phyloP scores from a whole-genome alignment of 2,888 invertebrate genomes.

The Oscheius myriophilus region DNA sequence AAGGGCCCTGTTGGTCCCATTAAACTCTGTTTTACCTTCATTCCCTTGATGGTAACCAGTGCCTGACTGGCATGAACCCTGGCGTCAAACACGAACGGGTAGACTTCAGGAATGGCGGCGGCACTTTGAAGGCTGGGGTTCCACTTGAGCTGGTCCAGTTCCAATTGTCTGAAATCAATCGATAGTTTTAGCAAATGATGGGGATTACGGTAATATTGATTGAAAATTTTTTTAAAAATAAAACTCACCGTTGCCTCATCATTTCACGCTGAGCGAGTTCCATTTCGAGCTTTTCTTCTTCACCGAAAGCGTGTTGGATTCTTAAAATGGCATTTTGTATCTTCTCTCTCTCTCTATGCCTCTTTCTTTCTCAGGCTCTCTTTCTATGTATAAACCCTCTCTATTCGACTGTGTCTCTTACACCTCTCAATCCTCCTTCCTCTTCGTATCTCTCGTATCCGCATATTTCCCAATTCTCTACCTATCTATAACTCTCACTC shows the following conservation, averaged over 20 bases:
- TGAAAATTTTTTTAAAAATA: slow-evolving; percentile 32
- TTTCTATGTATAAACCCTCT: no score
- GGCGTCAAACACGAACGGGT: slow-evolving; percentile 88
- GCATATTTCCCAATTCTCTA: no score
- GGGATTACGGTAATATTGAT: no score
- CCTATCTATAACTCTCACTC: no score
- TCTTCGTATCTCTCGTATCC: no score
- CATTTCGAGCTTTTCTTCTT: slow-evolving; percentile 55
- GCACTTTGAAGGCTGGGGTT: slow-evolving; percentile 63
- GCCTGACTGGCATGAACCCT: slow-evolving; percentile 79
- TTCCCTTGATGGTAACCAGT: slow-evolving; percentile 82
- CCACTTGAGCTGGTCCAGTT: slow-evolving; percentile 69
- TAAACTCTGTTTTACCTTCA: no score
- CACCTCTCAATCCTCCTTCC: no score
- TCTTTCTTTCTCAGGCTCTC: no score
- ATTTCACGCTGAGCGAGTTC: slow-evolving; percentile 56
- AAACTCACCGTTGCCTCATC: slow-evolving; percentile 43
- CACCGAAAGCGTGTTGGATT: slow-evolving; percentile 81
- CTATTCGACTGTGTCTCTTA: no score
- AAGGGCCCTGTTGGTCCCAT: no score
- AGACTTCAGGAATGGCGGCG: slow-evolving; percentile 73
- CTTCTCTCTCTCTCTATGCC: neutral
- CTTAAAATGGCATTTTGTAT: slow-evolving; percentile 81
- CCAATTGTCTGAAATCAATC: slow-evolving; percentile 70
- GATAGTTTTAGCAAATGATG: neutral